Conservation (phyloP, 1,140 invertebrate genomes). For the Drosophila sp. region DNA sequence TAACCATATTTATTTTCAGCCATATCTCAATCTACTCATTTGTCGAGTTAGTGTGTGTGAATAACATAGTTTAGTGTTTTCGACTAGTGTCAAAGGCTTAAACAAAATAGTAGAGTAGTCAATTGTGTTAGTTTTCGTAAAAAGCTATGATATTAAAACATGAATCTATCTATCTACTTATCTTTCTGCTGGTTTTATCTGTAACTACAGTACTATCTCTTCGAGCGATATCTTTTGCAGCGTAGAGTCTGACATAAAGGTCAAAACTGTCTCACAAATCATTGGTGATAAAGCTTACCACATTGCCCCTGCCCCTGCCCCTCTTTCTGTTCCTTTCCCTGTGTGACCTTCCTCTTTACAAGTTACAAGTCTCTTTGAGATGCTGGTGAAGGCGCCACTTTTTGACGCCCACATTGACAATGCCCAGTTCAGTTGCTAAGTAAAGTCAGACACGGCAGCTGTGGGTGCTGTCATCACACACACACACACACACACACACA, state of each 20-base stretch:
- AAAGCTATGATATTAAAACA: no score
- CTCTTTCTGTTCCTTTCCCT: not conserved
- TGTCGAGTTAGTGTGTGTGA: no score
- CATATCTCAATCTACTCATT: no score
- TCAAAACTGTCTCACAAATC: slow-evolving; percentile 5
- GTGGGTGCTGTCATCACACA: slow-evolving; percentile 69
- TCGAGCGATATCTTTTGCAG: not conserved
- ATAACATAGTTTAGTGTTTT: no score
- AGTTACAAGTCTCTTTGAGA: not conserved
- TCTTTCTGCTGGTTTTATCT: not conserved
- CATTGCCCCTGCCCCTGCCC: not conserved
- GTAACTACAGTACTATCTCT: not conserved
- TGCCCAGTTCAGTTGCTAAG: slow-evolving; percentile 30
- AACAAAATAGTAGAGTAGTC: no score
- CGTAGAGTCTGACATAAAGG: slow-evolving; percentile 1
- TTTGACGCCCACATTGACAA: slow-evolving; percentile 53
- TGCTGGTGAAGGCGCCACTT: slow-evolving; percentile 28
- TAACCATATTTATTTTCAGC: no score
- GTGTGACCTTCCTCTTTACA: not conserved
- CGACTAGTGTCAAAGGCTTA: no score
- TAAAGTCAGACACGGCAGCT: slow-evolving; percentile 7
- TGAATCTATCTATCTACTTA: not conserved
- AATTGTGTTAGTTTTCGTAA: no score
- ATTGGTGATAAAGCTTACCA: slow-evolving; percentile 5
- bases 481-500: slow-evolving; percentile 29